These are phyloP conservation scores for Leptopilina clavipes DNA, from an alignment of 1,140 invertebrate genomes.

Conservation along the genomic window DNA sequence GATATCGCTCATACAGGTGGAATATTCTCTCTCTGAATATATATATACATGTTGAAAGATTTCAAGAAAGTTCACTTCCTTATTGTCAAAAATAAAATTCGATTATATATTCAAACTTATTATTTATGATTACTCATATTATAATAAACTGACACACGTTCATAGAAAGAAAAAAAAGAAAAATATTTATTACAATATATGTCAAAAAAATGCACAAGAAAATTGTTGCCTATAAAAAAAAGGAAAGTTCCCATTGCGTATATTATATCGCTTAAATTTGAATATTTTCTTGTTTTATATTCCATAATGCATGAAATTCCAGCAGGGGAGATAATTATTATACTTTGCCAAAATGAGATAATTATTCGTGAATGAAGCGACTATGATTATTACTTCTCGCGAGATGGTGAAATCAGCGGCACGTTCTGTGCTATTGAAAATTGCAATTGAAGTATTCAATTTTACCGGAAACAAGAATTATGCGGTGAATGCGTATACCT, in stretches of 20 bases:
- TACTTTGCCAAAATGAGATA: slow-evolving; percentile 15
- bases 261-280: not conserved
- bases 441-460: slow-evolving; percentile 2
- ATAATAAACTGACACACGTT: not conserved
- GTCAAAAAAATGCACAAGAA: not conserved
- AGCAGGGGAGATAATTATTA: not conserved
- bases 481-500: not conserved
- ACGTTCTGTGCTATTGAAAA: not conserved
- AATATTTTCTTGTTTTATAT: slow-evolving; percentile 12
- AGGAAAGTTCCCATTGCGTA: slow-evolving; percentile 6
- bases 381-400: slow-evolving; percentile 11
- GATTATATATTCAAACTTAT: not conserved
- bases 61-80: not conserved
- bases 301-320: not conserved
- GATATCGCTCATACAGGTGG: slow-evolving; percentile 5
- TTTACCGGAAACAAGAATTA: slow-evolving; percentile 13
- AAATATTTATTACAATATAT: too few relatives aligned
- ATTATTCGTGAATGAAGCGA: slow-evolving; percentile 1
- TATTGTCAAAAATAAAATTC: not conserved
- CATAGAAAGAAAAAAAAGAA: not conserved
- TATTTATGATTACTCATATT: not conserved
- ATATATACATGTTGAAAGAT: not conserved
- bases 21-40: not conserved
- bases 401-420: not conserved
- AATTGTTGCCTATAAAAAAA: slow-evolving; percentile 28